Conservation (phyloP, 1,140 invertebrate species). For the Halictus rubicundus region DNA sequence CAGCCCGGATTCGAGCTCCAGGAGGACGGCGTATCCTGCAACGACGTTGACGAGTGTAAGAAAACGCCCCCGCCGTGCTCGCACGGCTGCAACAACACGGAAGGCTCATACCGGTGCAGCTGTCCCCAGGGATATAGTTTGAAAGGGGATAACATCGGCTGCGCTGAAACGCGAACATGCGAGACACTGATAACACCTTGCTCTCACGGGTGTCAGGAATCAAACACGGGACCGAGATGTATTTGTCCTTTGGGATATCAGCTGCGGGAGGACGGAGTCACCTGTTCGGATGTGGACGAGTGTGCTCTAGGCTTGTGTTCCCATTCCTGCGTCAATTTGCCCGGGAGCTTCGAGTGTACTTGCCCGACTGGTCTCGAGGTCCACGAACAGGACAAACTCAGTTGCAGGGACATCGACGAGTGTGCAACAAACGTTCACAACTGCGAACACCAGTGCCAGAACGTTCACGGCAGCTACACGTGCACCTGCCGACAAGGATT, state of each 20-base stretch:
- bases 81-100: conserved; percentile 73
- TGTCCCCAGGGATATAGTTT: conserved; percentile 76
- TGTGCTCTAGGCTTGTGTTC: conserved; percentile 76
- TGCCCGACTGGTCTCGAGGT: conserved; percentile 82
- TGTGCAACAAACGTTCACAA: conserved; percentile 76
- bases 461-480: conserved; percentile 80
- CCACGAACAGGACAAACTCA: conserved; percentile 81
- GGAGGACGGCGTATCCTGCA: conserved; percentile 77
- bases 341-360: conserved; percentile 86
- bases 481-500: conserved; percentile 83
- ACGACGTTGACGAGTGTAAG: conserved; percentile 82
- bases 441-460: conserved; percentile 78
- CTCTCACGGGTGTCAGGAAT: conserved; percentile 82
- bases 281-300: conserved; percentile 85
- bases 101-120: conserved; percentile 79
- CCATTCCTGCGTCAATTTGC: conserved; percentile 85
- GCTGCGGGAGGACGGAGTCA: conserved; percentile 72
- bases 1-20: conserved; percentile 76
- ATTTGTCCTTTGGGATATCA: conserved; percentile 83
- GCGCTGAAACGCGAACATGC: conserved; percentile 70
- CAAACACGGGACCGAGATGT: conserved; percentile 82
- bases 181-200: conserved; percentile 68
- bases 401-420: conserved; percentile 86
- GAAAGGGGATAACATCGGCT: conserved; percentile 67
- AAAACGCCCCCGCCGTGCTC: conserved; percentile 70